phyloP scores from a whole-genome alignment of 2,113 vertebrate species.

The Stigmatopora nigra region DNA sequence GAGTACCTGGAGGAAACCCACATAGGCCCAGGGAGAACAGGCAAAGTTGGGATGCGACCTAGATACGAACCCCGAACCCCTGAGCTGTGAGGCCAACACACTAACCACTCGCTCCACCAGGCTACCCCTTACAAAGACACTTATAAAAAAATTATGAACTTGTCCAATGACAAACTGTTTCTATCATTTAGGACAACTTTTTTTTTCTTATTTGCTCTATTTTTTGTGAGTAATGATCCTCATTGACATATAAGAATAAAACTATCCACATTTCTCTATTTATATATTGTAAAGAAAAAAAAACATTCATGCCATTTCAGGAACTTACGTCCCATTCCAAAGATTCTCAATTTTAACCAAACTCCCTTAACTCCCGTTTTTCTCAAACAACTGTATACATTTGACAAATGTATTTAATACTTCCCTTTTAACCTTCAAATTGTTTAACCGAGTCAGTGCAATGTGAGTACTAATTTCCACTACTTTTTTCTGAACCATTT shows the following conservation, averaged over 20 bases:
- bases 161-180: not conserved
- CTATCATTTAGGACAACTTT: not conserved
- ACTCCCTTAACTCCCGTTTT: not conserved
- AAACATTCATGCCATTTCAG: no score
- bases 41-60: no score
- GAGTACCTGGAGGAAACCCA: no score
- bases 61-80: no score
- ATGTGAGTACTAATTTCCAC: not conserved
- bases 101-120: not conserved
- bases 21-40: no score
- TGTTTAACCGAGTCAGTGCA: not conserved
- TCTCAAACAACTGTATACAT: no score
- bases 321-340: not conserved
- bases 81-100: no score
- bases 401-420: no score
- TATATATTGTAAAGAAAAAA: no score
- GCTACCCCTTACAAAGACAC: no score
- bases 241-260: not conserved
- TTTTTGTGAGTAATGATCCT: not conserved
- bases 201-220: no score
- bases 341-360: not conserved
- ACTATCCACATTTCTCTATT: no score
- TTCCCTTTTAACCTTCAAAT: not conserved
- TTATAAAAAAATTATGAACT: not conserved
- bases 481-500: not conserved